Evolutionary conservation across 2,797 vertebrate genomes (phyloP).

Genomic region (Aulostomus chinensis): DNA sequence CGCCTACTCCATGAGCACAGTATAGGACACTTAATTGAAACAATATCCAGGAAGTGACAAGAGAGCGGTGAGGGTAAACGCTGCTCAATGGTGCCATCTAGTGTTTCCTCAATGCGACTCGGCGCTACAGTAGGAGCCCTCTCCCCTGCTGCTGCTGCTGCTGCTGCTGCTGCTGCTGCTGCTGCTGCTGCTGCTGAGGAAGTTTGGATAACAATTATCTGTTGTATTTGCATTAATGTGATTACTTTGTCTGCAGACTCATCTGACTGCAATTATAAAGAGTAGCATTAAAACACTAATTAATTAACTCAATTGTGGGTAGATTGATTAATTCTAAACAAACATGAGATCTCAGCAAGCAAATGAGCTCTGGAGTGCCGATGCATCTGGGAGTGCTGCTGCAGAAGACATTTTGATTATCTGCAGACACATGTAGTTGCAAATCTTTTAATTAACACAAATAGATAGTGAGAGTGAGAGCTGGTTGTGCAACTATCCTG

Average conservation of each 20-base stretch:
- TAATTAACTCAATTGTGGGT: constrained; percentile 83
- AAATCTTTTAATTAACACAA: constrained; percentile 85
- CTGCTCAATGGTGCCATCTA: constrained; percentile 86
- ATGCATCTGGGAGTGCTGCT: constrained; percentile 80
- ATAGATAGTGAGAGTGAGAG: constrained; percentile 70
- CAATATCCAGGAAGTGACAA: constrained; percentile 60
- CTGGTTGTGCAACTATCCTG: constrained; percentile 59
- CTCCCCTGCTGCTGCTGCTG: constrained; percentile 45
- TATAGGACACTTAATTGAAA: constrained; percentile 66
- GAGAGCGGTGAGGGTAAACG: constrained; percentile 39
- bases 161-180: constrained; percentile 44
- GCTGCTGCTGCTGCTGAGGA: constrained; percentile 52
- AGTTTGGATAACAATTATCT: constrained; percentile 82
- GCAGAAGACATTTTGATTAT: constrained; percentile 82
- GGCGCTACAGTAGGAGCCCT: constrained; percentile 36
- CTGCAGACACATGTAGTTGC: constrained; percentile 82
- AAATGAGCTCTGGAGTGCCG: constrained; percentile 82
- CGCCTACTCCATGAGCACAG: constrained; percentile 55
- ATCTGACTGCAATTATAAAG: constrained; percentile 84
- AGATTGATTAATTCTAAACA: constrained; percentile 84
- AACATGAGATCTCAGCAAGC: constrained; percentile 81
- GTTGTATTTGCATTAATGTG: constrained; percentile 82
- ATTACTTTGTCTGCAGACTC: constrained; percentile 82
- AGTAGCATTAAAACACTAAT: constrained; percentile 85
- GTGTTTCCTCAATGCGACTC: constrained; percentile 30